These are phyloP conservation scores for Discoglossus pictus DNA, from an alignment of 2,797 vertebrate genomes.

Conservation along the genomic window DNA sequence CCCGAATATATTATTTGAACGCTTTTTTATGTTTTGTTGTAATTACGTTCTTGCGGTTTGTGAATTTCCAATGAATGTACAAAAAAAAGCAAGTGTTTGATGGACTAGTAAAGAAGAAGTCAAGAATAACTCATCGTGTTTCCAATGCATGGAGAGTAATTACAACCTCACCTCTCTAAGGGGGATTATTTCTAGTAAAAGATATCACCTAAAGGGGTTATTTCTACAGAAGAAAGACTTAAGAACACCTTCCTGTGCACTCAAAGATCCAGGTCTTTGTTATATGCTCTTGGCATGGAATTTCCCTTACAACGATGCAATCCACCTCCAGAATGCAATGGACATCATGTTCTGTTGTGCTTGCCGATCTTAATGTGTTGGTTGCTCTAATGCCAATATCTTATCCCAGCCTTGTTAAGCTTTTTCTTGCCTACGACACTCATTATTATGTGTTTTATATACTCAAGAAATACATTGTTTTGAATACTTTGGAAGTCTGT, in stretches of 20 bases:
- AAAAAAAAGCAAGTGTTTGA: conserved; percentile 81
- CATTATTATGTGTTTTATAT: conserved; percentile 43
- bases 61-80: conserved; percentile 97
- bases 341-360: conserved; percentile 61
- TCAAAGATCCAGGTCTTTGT: conserved; percentile 61
- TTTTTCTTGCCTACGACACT: conserved; percentile 21
- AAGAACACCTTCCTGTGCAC: conserved; percentile 51
- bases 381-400: conserved; percentile 71
- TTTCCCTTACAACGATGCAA: conserved; percentile 60
- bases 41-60: conserved; percentile 85
- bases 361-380: conserved; percentile 71
- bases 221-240: background rate
- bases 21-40: conserved; percentile 76
- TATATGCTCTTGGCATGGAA: conserved; percentile 61
- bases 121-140: conserved; percentile 60
- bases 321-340: conserved; percentile 62
- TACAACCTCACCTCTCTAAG: background rate
- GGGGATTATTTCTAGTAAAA: too few relatives aligned
- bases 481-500: conserved; percentile 42
- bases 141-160: conserved; percentile 14
- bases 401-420: conserved; percentile 65
- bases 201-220: background rate
- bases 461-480: conserved; percentile 51
- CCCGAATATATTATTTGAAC: conserved; percentile 82
- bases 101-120: conserved; percentile 71